Base-by-base conservation (phyloP, 2,797 vertebrate genomes). In the Hypotaenidia okinawae region DNA sequence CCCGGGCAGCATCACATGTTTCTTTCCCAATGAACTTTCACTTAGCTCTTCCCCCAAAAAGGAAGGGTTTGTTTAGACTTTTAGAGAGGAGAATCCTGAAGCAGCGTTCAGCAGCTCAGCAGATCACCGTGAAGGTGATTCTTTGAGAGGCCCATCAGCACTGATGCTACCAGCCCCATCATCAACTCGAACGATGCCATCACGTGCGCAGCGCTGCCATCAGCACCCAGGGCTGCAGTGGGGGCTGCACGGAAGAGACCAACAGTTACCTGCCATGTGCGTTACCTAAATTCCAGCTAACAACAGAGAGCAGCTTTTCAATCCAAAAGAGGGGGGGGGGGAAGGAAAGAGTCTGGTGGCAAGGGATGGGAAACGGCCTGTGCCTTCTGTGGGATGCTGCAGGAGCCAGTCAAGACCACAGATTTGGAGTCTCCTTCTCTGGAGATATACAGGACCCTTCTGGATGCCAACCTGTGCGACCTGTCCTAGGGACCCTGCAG, bases 1-100 rank as follows among this genome's bases (percentile, higher is more conserved):
- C 94, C 86, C 54, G 41, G 92, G 75, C 81, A 95, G 74, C 69
- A 83, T 67, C 55, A 67, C 91, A 94, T 80, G 92, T 57, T 76
- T 64, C 58, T 75, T 61, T 75, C 92, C 63, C 6, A 43, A 41
- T 8, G 37, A 94, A 87, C 78, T 96, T 90, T 77, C 91, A 81
- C 52, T 87, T 54, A 79, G 79, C 92, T 86, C 72, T 54, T 51
- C 79, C 69, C 64, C 72, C 6, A 54, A 83, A 96, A 84, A 37
- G 66, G 72, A 59, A 64, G 70, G 72, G 39, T 35, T 43, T 9
- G 2, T 22, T 92, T 87, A 43, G 43, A 70, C 22, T 72, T 73
- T 89, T 47, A 63, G 61, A 66, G 22, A 45, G 52, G 61, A 51
- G 79, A 87, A 67, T 61, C 37, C 3, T 21, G 37, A 24, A 39